Base-by-base conservation (phyloP, 2,113 vertebrate species). In the Mystacornis crossleyi region DNA sequence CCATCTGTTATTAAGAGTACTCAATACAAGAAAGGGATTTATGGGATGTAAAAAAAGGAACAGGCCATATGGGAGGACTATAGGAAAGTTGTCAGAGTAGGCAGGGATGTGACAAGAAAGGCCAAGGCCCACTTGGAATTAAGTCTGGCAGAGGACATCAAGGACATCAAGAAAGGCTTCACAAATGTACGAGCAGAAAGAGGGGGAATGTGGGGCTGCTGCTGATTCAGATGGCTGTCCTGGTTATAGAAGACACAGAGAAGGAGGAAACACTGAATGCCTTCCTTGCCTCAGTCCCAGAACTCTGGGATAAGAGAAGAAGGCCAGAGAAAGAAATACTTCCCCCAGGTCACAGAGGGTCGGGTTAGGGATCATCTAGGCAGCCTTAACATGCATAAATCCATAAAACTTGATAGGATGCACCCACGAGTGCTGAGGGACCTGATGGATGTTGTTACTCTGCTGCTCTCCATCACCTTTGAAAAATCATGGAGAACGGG, bases 321-420 rank as follows among this genome's bases (percentile, higher is more conserved):
- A 43, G 21, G 33, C 26, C 14, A 23, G 14, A 65, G 67, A 65
- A 65, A 43, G 33, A 4, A 51, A 33, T 28, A 24, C 2, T 58
- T 51, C 6, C 21, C 36, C 4, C 6, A 23, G 8, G 12, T 73
- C 9, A 10, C 1, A 9, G 21, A 43, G 3, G 4, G 26, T 17
- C 58, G 28, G 18, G 12, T 81, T 51, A 66, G 33, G 51, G 15
- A n/a, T 50, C 14, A 18, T 8, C 26, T 58, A 45, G 36, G 33
- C 51, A 66, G 43, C 50, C 15, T n/a, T 43, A 26, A 58, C 8
- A 33, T 7, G 18, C 18, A 13, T 23, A 81, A 81, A 58, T 38
- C 43, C 26, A 13, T 36, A 16, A 65, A 42, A 57, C 14, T 9
- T 65, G 14, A 65, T 33, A 36, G 14, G 31, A 42, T 72, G 33